A percentile compares a stretch with the other conserved stretches of the same genome.
phyloP scores from a whole-genome alignment of 2,888 invertebrate genomes.

The Apamea crenata region DNA sequence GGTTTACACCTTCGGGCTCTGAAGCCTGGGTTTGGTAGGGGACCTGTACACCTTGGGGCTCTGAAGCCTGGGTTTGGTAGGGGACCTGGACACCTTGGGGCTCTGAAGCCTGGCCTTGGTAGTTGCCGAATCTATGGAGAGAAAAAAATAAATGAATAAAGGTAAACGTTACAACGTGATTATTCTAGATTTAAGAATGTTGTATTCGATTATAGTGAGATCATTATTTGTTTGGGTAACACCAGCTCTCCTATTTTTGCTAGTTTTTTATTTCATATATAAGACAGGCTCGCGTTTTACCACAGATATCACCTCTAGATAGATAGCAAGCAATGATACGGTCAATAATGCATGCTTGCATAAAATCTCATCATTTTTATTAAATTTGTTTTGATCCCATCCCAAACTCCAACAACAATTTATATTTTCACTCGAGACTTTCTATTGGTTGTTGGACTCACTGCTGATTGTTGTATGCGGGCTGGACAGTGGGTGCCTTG shows the following conservation, averaged over 20 bases:
- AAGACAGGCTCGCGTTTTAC: too few relatives aligned
- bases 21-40: constrained; percentile 65
- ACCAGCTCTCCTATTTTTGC: neutral
- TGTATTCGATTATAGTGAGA: neutral
- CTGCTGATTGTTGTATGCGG: constrained; percentile 20
- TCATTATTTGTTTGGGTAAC: neutral
- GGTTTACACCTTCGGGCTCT: constrained; percentile 48
- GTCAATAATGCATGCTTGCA: neutral
- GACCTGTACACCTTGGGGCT: too few relatives aligned
- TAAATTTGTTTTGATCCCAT: neutral
- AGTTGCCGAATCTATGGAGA: constrained; percentile 53
- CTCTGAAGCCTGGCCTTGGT: constrained; percentile 44
- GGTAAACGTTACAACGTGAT: neutral
- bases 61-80: constrained; percentile 47
- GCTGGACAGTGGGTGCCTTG: constrained; percentile 60
- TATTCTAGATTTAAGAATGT: neutral
- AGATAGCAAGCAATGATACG: neutral
- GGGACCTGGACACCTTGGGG: neutral
- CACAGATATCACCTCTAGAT: too few relatives aligned
- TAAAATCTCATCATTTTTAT: neutral
- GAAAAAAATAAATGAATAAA: neutral
- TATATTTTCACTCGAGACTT: neutral
- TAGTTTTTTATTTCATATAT: neutral
- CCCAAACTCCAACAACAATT: neutral
- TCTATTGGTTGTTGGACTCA: constrained; percentile 7